phyloP scores from a whole-genome alignment of 2,797 vertebrate species.

The Melanotaenia pygmaea region DNA sequence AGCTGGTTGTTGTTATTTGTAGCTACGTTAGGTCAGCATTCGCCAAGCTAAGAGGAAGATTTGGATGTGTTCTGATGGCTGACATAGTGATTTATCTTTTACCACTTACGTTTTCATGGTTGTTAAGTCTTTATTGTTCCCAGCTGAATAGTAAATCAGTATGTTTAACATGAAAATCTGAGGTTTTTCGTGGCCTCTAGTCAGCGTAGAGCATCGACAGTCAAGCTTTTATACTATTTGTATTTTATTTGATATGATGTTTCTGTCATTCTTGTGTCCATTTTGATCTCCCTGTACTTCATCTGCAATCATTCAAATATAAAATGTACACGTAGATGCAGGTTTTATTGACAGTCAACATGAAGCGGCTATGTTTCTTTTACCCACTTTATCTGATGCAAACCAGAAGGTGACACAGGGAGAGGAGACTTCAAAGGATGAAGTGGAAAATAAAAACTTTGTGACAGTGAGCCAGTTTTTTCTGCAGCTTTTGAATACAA shows the following conservation, averaged over 20 bases:
- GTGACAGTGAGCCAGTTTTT: not conserved
- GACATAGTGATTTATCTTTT: not conserved
- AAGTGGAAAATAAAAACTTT: conserved; percentile 13
- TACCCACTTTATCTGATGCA: conserved; percentile 28
- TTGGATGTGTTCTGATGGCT: conserved; percentile 1
- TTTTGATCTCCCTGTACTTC: not conserved
- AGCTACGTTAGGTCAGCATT: too few species aligned
- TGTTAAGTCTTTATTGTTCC: conserved; percentile 12
- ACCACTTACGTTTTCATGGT: conserved; percentile 7
- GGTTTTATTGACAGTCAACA: conserved; percentile 21
- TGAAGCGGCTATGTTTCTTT: conserved; percentile 16
- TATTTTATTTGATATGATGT: not conserved
- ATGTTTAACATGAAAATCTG: not conserved
- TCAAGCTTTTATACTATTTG: not conserved
- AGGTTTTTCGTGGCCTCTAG: not conserved
- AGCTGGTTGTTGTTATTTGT: too few species aligned
- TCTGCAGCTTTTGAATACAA: conserved; percentile 33
- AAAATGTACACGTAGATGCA: not conserved
- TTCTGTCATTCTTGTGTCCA: not conserved
- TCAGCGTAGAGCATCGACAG: not conserved
- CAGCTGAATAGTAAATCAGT: conserved; percentile 3
- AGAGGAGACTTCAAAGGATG: conserved; percentile 13
- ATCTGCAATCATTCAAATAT: not conserved
- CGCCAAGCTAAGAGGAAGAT: not conserved
- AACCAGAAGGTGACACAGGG: conserved; percentile 34